Base-by-base conservation (phyloP, 2,113 vertebrate genomes). In the Acinonyx jubatus region DNA sequence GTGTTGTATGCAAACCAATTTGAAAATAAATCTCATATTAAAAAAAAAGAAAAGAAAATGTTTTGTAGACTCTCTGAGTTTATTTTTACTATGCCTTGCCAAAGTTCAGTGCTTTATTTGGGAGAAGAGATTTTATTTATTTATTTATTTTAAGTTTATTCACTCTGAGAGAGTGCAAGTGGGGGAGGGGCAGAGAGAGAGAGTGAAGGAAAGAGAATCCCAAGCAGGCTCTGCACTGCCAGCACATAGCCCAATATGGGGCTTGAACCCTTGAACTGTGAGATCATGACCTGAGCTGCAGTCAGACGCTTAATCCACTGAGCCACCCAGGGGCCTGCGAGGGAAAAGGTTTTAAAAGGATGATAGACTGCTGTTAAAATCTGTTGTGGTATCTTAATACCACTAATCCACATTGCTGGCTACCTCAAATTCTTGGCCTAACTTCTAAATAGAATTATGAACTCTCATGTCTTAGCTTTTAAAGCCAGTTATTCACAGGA, bases 41-140 rank as follows among this genome's bases (percentile, higher is more conserved):
- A 45, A 45, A 45, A 45, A 45, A 45, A 45, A 9, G 8, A 9
- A 92, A 94, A 63, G 2, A 82, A 91, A 84, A 89, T 57, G 38
- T 87, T 94, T 95, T 61, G 11, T 83, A 96, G 61, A 11, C 6
- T 33, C 9, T 50, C 66, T 95, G 29, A 68, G n/a, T 90, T 89
- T 96, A 84, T 66, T 96, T 96, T 96, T 38, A 93, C 19, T 79
- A 13, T 63, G 16, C 8, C 52, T 81, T 84, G 57, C 55, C 55
- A 92, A 97, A 55, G 38, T 73, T 86, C 29, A 57, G 23, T 52
- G 55, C 45, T 95, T 92, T 89, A 52, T 82, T 66, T 95, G 29
- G 41, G 25, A 78, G 18, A 55, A 52, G 84, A 81, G 27, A 29
- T 86, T 86, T 93, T 85, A 93, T 45, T 45, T 45, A 21, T 57